phyloP scores from a whole-genome alignment of 2,888 invertebrate genomes.

The Alloplasta piceator region DNA sequence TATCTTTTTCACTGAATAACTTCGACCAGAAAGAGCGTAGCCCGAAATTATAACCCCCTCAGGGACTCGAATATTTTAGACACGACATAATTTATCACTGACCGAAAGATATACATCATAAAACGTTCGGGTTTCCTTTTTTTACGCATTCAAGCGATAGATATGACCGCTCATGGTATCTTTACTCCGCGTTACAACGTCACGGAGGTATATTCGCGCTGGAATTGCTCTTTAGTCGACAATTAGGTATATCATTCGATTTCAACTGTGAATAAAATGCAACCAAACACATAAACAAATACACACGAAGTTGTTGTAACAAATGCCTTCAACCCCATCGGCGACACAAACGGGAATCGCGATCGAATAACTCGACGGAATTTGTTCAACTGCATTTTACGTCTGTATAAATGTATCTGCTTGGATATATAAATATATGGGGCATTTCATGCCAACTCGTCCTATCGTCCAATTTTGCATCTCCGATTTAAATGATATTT shows the following conservation, averaged over 20 bases:
- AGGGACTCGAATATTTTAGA: constrained; percentile 50
- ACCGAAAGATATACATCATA: constrained; percentile 52
- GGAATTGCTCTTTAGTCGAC: constrained; percentile 65
- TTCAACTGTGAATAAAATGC: constrained; percentile 40
- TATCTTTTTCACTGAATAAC: constrained; percentile 32
- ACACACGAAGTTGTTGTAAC: constrained; percentile 41
- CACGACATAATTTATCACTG: constrained; percentile 52
- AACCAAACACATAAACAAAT: too few relatives aligned
- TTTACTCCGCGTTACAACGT: constrained; percentile 1
- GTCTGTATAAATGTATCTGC: not conserved
- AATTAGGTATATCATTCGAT: constrained; percentile 63
- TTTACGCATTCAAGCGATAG: constrained; percentile 58
- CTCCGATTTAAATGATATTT: too few relatives aligned
- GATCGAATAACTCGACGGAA: constrained; percentile 61
- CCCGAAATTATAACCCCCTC: constrained; percentile 37
- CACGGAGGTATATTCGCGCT: constrained; percentile 21
- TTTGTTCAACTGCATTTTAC: constrained; percentile 46
- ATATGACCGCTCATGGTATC: not conserved
- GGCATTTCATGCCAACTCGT: too few relatives aligned
- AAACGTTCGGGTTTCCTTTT: constrained; percentile 36
- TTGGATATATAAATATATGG: constrained; percentile 13
- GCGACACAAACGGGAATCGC: constrained; percentile 57
- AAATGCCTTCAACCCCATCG: constrained; percentile 57
- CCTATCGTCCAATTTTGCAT: too few relatives aligned
- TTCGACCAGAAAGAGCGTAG: constrained; percentile 10